Percentiles rank a stretch among this genome's conserved stretches.
These are phyloP conservation scores for Nerophis lumbriciformis DNA, from an alignment of 2,113 vertebrate genomes.

Conservation along the genomic window DNA sequence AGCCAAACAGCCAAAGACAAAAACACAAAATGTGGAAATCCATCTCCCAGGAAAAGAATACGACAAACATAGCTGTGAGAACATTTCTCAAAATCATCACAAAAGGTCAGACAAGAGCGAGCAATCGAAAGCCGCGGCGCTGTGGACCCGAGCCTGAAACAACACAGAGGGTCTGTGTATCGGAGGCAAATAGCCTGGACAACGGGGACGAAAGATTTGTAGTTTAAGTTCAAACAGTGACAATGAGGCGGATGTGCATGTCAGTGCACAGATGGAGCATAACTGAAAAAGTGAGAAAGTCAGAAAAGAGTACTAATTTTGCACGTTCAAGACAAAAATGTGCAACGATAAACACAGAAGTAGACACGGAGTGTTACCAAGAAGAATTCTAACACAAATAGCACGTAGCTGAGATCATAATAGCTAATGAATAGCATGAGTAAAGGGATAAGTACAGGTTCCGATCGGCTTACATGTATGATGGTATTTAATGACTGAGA, in stretches of 20 bases:
- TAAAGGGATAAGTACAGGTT: no score
- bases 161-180: constrained; percentile 17
- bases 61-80: constrained; percentile 6
- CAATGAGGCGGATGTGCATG: constrained; percentile 11
- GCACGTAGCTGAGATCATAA: no score
- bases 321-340: no score
- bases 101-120: constrained; percentile 26
- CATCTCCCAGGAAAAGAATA: constrained; percentile 6
- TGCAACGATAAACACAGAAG: no score
- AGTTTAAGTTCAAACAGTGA: constrained; percentile 5
- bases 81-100: constrained; percentile 28
- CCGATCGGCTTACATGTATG: no score
- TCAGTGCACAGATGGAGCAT: background rate
- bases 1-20: background rate
- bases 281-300: background rate
- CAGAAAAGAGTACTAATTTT: background rate
- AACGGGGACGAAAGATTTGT: constrained; percentile 2
- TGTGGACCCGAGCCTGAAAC: constrained; percentile 20
- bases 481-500: no score
- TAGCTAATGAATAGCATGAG: no score
- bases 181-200: background rate
- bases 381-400: no score
- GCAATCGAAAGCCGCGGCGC: constrained; percentile 1
- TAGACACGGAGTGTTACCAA: no score
- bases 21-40: background rate